These are phyloP conservation scores for Kradibia gibbosae DNA, from an alignment of 1,140 invertebrate species.

Conservation along the genomic window DNA sequence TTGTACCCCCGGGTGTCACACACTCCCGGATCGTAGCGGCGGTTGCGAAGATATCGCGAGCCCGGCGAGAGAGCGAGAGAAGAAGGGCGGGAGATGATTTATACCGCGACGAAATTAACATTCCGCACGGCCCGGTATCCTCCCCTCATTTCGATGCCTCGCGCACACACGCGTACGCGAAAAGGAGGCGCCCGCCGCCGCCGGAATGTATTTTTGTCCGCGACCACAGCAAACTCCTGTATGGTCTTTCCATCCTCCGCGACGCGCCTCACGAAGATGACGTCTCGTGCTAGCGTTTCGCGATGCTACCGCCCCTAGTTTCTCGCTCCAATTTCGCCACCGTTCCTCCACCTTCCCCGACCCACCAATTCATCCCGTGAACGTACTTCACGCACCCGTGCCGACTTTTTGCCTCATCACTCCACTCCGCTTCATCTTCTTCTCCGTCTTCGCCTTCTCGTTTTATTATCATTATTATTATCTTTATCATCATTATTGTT, in stretches of 20 bases:
- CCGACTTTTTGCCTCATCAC: background rate
- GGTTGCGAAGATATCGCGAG: conserved; percentile 39
- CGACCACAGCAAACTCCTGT: conserved; percentile 36
- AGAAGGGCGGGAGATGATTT: conserved; percentile 55
- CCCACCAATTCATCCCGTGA: no score
- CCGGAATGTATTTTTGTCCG: conserved; percentile 48
- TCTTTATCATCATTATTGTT: background rate
- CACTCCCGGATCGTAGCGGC: background rate
- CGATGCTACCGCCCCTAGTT: conserved; percentile 2
- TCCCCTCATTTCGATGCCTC: conserved; percentile 60
- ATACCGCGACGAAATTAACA: conserved; percentile 62
- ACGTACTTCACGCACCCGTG: no score
- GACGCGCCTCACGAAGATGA: conserved; percentile 24
- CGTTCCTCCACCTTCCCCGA: background rate
- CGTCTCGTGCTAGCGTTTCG: conserved; percentile 22
- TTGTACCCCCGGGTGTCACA: conserved; percentile 47
- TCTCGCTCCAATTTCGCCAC: conserved; percentile 23
- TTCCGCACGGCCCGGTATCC: conserved; percentile 59
- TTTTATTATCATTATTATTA: background rate
- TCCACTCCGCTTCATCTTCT: background rate
- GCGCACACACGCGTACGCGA: background rate
- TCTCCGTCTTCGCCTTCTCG: background rate
- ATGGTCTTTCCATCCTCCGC: conserved; percentile 46
- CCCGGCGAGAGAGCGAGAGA: background rate
- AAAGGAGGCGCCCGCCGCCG: conserved; percentile 6